Evolutionary conservation across 2,113 vertebrate genomes (phyloP).

Genomic region (Megaleporinus macrocephalus): DNA sequence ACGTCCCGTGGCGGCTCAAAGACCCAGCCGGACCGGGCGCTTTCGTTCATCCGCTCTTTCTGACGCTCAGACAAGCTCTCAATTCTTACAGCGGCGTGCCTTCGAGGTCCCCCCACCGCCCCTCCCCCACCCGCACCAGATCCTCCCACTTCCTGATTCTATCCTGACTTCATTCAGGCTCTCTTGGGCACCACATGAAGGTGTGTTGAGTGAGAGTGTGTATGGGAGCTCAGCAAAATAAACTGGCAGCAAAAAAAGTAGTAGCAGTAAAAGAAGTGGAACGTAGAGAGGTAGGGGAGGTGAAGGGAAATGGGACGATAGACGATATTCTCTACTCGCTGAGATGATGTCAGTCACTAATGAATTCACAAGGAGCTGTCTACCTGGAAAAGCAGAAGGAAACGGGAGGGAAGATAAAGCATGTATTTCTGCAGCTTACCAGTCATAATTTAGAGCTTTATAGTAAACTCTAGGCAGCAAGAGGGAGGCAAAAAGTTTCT

Average conservation of each 20-base stretch:
- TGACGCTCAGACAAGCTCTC: constrained; percentile 73
- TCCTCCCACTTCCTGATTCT: constrained; percentile 79
- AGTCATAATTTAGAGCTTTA: no score
- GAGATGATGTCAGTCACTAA: constrained; percentile 80
- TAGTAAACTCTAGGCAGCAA: no score
- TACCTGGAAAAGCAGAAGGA: constrained; percentile 73
- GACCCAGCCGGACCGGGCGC: constrained; percentile 54
- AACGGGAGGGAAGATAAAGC: background rate
- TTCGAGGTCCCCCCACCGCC: background rate
- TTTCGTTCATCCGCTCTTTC: constrained; percentile 60
- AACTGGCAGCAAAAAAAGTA: constrained; percentile 23
- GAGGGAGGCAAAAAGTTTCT: no score
- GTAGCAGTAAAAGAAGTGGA: constrained; percentile 44
- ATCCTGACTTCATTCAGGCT: constrained; percentile 66
- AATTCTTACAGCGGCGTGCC: constrained; percentile 73
- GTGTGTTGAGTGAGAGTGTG: constrained; percentile 49
- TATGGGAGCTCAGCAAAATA: constrained; percentile 64
- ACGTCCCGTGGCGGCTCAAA: constrained; percentile 51
- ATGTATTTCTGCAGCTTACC: no score
- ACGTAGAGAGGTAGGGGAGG: constrained; percentile 28
- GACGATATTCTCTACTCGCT: constrained; percentile 72
- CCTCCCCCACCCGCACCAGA: constrained; percentile 56
- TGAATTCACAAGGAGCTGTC: constrained; percentile 80
- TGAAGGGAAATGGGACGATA: constrained; percentile 9
- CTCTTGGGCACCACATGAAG: background rate